These are phyloP conservation scores for Seriola rivoliana DNA, from an alignment of 2,113 vertebrate genomes.

Conservation along the genomic window DNA sequence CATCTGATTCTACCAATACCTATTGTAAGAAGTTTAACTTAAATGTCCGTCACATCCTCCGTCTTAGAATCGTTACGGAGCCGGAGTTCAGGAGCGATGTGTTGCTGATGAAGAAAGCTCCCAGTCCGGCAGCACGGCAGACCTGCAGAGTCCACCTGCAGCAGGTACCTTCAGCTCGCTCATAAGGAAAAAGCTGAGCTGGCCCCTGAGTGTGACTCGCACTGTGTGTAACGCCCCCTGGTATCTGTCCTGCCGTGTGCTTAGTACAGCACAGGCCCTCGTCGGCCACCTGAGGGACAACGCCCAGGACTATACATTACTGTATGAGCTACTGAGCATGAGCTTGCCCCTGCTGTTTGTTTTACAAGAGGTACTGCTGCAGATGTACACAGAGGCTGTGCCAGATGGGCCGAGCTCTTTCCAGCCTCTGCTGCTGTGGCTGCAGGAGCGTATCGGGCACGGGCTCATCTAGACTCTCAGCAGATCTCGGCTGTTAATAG, in stretches of 20 bases:
- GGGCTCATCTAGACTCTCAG: constrained; percentile 72
- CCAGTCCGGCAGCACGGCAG: constrained; percentile 66
- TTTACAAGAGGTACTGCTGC: constrained; percentile 89
- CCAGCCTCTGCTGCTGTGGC: constrained; percentile 84
- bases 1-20: background rate
- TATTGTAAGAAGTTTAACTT: background rate
- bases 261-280: constrained; percentile 82
- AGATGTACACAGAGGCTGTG: constrained; percentile 90
- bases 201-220: constrained; percentile 89
- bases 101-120: constrained; percentile 69
- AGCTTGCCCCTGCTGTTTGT: constrained; percentile 91
- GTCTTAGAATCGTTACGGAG: constrained; percentile 40
- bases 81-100: constrained; percentile 13
- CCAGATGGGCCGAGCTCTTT: constrained; percentile 76
- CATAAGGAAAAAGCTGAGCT: constrained; percentile 87
- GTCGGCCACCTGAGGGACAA: constrained; percentile 91
- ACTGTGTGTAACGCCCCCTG: constrained; percentile 88
- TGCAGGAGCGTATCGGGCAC: constrained; percentile 83
- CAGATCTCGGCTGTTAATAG: constrained; percentile 6
- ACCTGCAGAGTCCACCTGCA: constrained; percentile 81
- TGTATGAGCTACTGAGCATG: constrained; percentile 94
- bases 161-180: constrained; percentile 95
- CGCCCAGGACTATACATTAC: constrained; percentile 89
- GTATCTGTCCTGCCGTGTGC: constrained; percentile 86
- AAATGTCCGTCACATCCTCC: background rate